Base-by-base conservation (phyloP, 2,113 vertebrate species). In the Nibea albiflora region DNA sequence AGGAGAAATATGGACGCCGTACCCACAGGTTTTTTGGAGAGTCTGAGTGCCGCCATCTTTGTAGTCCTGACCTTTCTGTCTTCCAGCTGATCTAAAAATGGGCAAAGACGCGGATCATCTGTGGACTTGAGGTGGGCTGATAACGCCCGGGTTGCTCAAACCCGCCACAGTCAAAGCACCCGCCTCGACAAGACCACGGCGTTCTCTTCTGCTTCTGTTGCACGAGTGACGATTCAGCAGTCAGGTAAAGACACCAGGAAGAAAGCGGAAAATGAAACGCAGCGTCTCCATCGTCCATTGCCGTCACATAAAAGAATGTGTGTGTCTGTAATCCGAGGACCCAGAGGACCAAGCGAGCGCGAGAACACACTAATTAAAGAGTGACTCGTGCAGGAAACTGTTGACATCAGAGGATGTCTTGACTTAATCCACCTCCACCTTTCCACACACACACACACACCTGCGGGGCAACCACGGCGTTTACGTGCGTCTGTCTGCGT, bases 341-440 rank as follows among this genome's bases (percentile, higher is more conserved):
- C 67, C 60, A 60, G 44, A 42, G 68, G 69, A 66, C 28, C 2
- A 4, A 53, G 42, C 0, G 47, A 86, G 72, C 47, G 46, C 31
- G 39, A 68, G 75, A 70, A 54, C 42, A 52, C 39, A 1, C 52
- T 78, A 83, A 86, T 88, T 87, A 85, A 77, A 70, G 66, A 58
- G 20, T 86, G 81, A 86, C 73, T 89, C 72, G 67, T 78, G 78
- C 47, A n/a, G 2, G 63, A 71, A 86, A 71, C 8, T 49, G 46
- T 77, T 57, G 42, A 80, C 75, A 72, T 81, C 63, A 78, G 24
- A 65, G 11, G 31, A 72, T 28, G 50, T 65, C 49, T 77, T 26
- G 61, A 65, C 63, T 76, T 15, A 62, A 81, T 63, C 52, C 56
- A 72, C 80, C 62, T 73, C 12, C 44, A 76, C 85, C 52, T 58